Percentiles rank a stretch among this genome's conserved stretches.
phyloP scores from a whole-genome alignment of 2,113 vertebrate genomes.

The Chitala chitala region DNA sequence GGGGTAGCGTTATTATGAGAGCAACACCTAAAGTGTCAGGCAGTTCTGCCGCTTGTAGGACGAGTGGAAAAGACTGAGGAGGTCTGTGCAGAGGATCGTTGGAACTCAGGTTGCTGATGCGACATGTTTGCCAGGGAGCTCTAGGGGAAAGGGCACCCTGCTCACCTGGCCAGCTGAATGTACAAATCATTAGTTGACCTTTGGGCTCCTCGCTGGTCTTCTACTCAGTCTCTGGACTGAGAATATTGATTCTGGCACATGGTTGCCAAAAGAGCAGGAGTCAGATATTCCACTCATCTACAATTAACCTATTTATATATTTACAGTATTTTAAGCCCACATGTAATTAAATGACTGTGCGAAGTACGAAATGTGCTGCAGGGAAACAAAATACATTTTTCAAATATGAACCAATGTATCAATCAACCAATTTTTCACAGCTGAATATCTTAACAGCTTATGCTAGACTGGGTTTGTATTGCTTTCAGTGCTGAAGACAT shows the following conservation, averaged over 20 bases:
- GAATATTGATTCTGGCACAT: constrained; percentile 18
- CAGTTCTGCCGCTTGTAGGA: no score
- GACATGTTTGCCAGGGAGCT: constrained; percentile 16
- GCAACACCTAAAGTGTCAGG: no score
- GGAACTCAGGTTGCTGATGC: constrained; percentile 6
- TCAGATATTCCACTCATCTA: neutral
- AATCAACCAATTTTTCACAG: no score
- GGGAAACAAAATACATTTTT: no score
- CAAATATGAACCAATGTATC: no score
- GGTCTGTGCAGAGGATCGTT: neutral
- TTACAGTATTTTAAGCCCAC: neutral
- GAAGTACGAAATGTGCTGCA: no score
- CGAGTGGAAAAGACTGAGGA: neutral
- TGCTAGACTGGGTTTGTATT: no score
- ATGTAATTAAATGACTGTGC: no score
- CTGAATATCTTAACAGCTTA: no score
- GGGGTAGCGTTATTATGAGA: no score
- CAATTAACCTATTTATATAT: neutral
- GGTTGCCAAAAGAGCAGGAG: neutral
- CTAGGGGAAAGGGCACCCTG: constrained; percentile 33
- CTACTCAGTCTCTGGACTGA: constrained; percentile 23
- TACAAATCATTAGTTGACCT: constrained; percentile 35
- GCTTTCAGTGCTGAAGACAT: no score
- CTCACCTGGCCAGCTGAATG: constrained; percentile 18
- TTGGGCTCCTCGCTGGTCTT: constrained; percentile 33